Base-by-base conservation (phyloP, 2,113 vertebrate species). In the Lutjanus erythropterus region DNA sequence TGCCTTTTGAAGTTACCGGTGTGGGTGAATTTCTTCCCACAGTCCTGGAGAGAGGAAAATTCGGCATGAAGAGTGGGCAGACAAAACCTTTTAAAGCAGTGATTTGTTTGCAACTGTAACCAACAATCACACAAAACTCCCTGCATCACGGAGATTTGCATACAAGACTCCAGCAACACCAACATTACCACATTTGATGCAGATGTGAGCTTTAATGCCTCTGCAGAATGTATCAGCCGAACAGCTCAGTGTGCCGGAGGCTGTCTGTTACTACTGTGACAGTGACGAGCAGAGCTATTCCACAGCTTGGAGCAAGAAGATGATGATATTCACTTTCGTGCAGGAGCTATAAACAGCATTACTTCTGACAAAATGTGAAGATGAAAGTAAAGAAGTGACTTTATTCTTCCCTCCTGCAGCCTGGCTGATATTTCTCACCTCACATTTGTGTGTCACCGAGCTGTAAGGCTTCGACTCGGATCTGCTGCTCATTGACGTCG, bases 1-100 rank as follows among this genome's bases (percentile, higher is more conserved):
- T 99, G 97, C 23, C 98, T 94, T 92, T 98, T 99, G 93, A 97
- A 99, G 88, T 99, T 99, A 0, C 98, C 98, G 0, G 98, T 99
- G 94, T 99, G 98, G 0, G 98, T 99, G 86, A 99, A 99, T 88
- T 97, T 97, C 93, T 99, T 99, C 25, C 97, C 97, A 0, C 98
- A 99, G 92, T 98, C 97, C 97, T 99, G 56, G 0, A 47, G 67
- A 66, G 9, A 76, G 27, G 19, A 53, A 75, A 64, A 70, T 3
- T 19, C 25, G 31, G 25, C 2, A 21, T n/a, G 4, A 27, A 33
- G 18, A 15, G 7, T 67, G 19, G 78, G 33, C 12, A 21, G 52
- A 42, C 37, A 39, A 8, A 39, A 39, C 1, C 11, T 42, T 42
- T 42, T 39, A 8, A 39, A 33, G 37, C 16, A 61, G 35, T 42